Evolutionary conservation across 1,140 invertebrate species (phyloP).

Genomic region (Wiebesia pumilae): DNA sequence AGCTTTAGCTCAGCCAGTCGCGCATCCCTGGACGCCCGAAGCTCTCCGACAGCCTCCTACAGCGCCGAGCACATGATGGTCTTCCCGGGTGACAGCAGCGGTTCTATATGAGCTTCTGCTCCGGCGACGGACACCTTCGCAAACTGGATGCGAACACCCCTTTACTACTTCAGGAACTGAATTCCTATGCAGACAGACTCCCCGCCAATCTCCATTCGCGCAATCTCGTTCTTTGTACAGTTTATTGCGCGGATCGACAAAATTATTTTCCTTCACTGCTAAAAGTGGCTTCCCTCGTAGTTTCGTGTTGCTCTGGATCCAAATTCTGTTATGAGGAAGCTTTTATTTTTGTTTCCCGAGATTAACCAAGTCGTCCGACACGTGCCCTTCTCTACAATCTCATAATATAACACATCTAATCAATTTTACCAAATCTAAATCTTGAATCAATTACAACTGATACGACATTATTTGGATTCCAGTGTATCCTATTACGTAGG

Average conservation of each 20-base stretch:
- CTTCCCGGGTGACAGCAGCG: conserved; percentile 84
- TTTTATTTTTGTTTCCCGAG: too few species aligned
- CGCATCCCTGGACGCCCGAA: conserved; percentile 85
- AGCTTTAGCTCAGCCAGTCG: conserved; percentile 87
- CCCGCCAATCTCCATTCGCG: not conserved
- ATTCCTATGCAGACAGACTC: not conserved
- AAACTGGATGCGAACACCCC: conserved; percentile 13
- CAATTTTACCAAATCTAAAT: not conserved
- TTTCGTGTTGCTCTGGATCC: not conserved
- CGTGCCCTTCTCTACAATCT: too few species aligned
- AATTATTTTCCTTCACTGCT: not conserved
- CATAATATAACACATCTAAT: not conserved
- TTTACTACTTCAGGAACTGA: conserved; percentile 27
- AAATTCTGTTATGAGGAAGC: not conserved
- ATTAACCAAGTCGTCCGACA: too few species aligned
- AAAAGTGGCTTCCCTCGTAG: not conserved
- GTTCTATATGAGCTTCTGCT: conserved; percentile 76
- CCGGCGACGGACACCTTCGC: not conserved
- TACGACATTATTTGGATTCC: not conserved
- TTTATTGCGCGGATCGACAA: not conserved
- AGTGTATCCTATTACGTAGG: not conserved
- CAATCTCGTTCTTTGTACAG: not conserved
- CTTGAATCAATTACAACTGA: not conserved
- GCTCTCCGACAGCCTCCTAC: conserved; percentile 80
- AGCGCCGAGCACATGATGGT: conserved; percentile 84